phyloP scores from a whole-genome alignment of 2,797 vertebrate species.

The Halcyon leucocephala region DNA sequence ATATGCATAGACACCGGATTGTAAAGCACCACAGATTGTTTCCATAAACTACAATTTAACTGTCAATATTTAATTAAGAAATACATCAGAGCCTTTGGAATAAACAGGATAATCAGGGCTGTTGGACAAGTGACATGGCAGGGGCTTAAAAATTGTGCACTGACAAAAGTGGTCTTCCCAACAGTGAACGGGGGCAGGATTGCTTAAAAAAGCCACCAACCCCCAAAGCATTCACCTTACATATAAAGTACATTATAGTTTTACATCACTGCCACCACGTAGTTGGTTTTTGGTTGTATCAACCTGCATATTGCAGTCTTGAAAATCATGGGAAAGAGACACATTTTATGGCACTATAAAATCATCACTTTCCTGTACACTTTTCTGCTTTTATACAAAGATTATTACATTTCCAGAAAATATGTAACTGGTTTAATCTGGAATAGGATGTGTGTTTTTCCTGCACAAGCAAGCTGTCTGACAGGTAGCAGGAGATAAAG shows the following conservation, averaged over 20 bases:
- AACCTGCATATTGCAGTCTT: background rate
- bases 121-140: background rate
- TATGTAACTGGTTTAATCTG: background rate
- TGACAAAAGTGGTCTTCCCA: background rate
- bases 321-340: background rate
- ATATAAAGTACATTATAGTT: background rate
- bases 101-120: background rate
- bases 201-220: background rate
- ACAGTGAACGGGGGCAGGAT: background rate
- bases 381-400: background rate
- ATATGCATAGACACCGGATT: background rate
- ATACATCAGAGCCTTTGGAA: background rate
- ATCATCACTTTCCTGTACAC: background rate
- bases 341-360: background rate
- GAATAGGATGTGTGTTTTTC: background rate
- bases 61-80: constrained; percentile 21
- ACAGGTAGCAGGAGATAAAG: background rate
- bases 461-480: background rate
- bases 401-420: background rate
- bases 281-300: background rate
- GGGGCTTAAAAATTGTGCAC: background rate
- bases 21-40: background rate
- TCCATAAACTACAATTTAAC: background rate
- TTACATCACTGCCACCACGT: background rate
- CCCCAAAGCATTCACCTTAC: background rate